phyloP scores from a whole-genome alignment of 2,888 invertebrate genomes.

The Sipha maydis region DNA sequence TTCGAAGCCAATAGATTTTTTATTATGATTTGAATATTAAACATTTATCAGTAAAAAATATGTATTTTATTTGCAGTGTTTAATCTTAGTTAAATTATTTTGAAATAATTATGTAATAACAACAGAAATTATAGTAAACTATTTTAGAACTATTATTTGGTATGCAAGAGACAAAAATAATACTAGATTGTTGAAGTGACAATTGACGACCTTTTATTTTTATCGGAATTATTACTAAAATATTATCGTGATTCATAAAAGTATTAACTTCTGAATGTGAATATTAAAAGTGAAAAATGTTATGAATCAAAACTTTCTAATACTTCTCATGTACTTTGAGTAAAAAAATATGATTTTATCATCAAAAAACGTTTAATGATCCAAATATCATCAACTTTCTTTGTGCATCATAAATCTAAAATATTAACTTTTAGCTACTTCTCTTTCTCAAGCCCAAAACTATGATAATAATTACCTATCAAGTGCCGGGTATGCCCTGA shows the following conservation, averaged over 20 bases:
- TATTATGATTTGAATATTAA: too few relatives aligned
- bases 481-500: constrained; percentile 51
- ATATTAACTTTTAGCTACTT: neutral
- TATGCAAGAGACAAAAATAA: neutral
- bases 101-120: neutral
- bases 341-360: neutral
- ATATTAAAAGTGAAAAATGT: neutral
- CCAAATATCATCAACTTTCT: neutral
- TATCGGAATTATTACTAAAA: neutral
- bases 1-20: too few relatives aligned
- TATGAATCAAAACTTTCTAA: neutral
- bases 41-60: too few relatives aligned
- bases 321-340: neutral
- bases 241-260: neutral
- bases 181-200: neutral
- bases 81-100: too few relatives aligned
- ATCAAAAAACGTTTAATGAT: neutral
- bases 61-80: too few relatives aligned
- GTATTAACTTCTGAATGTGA: neutral
- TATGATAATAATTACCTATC: constrained; percentile 46
- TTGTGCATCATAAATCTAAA: neutral
- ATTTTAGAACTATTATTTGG: neutral
- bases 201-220: neutral
- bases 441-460: neutral
- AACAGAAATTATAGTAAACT: neutral